Base-by-base conservation (phyloP, 2,113 vertebrate genomes). In the Colistium nudipinnis region DNA sequence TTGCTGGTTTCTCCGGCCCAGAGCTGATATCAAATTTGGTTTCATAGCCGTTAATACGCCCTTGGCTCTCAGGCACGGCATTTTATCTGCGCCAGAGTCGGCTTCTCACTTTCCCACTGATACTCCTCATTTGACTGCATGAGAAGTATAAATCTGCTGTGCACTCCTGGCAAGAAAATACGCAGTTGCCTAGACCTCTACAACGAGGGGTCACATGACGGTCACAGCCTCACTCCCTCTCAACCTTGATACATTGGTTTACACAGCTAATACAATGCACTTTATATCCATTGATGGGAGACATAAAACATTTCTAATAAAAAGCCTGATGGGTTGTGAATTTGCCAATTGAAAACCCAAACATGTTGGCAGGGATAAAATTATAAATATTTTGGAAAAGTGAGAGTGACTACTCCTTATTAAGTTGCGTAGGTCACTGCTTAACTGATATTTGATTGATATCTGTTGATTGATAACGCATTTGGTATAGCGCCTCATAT, bases 11-110 rank as follows among this genome's bases (percentile, higher is more conserved):
- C 56, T 60, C 61, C 3, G 10, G 36, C 71, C 56, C 51, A 74
- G 30, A 69, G 41, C 61, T 72, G 67, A 74, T 77, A 73, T 83
- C 75, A 72, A 78, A 88, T 85, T 74, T 28, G 67, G 68, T 81
- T 84, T 63, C 54, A 60, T 7, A 52, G 57, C 25, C 2, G 65
- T 59, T 80, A 73, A 78, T 53, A 68, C 39, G 51, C 33, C 78
- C 48, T 75, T 83, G 82, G 84, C 82, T 85, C 70, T 47, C 25
- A 61, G 31, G 43, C 52, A 52, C 55, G 51, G 13, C 43, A 56
- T 38, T 80, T 68, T 66, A 78, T 84, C 70, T 76, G 47, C 65
- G 75, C 67, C 79, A 73, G 62, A 80, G 57, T 44, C 43, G 4
- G 56, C 14, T 49, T 72, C 66, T 80, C 59, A 70, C 60, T 78